Evolutionary conservation across 2,113 vertebrate species (phyloP), one percentile per base, ranked within the genome.

Genomic region (Collichthys lucidus): DNA sequence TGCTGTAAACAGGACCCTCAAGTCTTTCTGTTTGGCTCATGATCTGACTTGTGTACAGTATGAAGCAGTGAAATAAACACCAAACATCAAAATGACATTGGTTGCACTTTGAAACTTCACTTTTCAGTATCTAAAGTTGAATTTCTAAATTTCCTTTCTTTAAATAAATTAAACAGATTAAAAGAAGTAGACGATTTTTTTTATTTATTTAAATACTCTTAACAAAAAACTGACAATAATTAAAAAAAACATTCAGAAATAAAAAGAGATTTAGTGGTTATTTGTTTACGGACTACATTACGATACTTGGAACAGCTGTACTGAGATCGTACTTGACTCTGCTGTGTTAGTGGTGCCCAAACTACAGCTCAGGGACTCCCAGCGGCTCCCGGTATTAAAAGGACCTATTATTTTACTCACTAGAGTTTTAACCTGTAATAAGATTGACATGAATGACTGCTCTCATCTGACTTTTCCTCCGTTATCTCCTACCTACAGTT

Each of bases 341-440:
- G 3, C 44, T 67, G 62, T 74, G 56, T 49, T 47, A 12, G 44
- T 44, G 47, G 22, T 67, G 40, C 22, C 42, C 46, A 73, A 68
- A 69, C 77, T 74, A 67, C 19, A 50, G 74, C 64, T 73, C 31
- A 20, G 52, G 49, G 60, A 24, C 62, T 67, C 76, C 12, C 10
- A 63, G 22, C 17, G 49, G 26, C 49, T 70, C 0, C 10, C 55
- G 59, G 19, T 72, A 22, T 31, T 47, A 57, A 19, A 55, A 80
- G 9, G 29, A 82, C 53, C 17, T 29, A 17, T 67, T 76, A 75
- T 57, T 78, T 82, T 19, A 71, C 16, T 63, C 14, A 15, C 31
- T 16, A 17, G 57, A 66, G 31, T 62, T 77, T 40, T 26, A 60
- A 77, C n/a, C 62, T 83, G 50, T 53, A 31, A 35, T 53, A 60